Percentiles rank a stretch among this genome's conserved stretches.
phyloP scores from a whole-genome alignment of 2,797 vertebrate species.

The Coilia nasus region DNA sequence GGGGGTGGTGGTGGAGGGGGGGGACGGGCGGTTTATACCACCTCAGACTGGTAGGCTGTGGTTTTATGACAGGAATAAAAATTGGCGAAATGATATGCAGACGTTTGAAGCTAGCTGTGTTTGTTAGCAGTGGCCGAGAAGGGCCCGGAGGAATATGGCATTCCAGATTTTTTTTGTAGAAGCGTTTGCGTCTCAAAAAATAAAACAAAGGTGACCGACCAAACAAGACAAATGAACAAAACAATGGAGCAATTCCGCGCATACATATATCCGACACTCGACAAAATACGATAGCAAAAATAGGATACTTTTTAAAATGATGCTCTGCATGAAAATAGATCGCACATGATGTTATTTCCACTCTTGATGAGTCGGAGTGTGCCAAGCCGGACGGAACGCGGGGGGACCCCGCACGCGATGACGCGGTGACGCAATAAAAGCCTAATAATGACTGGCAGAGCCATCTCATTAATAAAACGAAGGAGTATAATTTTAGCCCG shows the following conservation, averaged over 20 bases:
- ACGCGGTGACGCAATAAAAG: slow-evolving; percentile 86
- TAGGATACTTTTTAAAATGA: neutral
- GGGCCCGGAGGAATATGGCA: slow-evolving; percentile 57
- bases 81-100: slow-evolving; percentile 63
- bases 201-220: too few relatives aligned
- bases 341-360: slow-evolving; percentile 47
- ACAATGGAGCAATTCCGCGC: too few relatives aligned
- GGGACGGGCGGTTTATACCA: slow-evolving; percentile 65
- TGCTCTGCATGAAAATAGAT: slow-evolving; percentile 20
- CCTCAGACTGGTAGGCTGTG: slow-evolving; percentile 63
- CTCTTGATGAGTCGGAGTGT: slow-evolving; percentile 64
- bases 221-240: too few relatives aligned
- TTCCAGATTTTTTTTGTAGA: slow-evolving; percentile 44
- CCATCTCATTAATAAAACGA: slow-evolving; percentile 92
- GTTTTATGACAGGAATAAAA: slow-evolving; percentile 60
- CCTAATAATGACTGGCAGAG: slow-evolving; percentile 92
- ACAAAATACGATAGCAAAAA: too few relatives aligned
- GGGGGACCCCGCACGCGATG: slow-evolving; percentile 84
- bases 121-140: slow-evolving; percentile 71
- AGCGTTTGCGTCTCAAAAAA: too few relatives aligned
- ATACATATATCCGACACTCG: too few relatives aligned
- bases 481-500: slow-evolving; percentile 84
- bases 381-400: slow-evolving; percentile 81
- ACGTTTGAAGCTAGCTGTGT: slow-evolving; percentile 72
- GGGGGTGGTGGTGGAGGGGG: slow-evolving; percentile 67